phyloP scores from a whole-genome alignment of 1,140 invertebrate genomes.

The Euwallacea fornicatus region DNA sequence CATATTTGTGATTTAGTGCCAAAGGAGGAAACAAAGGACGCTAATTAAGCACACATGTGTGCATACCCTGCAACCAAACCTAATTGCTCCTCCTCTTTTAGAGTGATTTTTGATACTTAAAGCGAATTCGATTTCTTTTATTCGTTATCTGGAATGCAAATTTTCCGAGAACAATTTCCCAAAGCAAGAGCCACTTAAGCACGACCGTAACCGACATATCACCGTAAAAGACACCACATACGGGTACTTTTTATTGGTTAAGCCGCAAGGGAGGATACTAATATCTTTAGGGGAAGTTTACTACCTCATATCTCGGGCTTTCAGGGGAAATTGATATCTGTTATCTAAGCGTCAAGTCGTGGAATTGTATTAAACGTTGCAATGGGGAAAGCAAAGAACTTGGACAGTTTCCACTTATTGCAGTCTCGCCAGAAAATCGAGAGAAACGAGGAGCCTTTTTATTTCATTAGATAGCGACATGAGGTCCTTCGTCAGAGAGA shows the following conservation, averaged over 20 bases:
- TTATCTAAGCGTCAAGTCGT: constrained; percentile 37
- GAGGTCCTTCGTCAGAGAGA: neutral
- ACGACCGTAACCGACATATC: constrained; percentile 12
- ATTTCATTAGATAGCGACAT: constrained; percentile 25
- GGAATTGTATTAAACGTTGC: constrained; percentile 35
- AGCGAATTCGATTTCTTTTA: no score
- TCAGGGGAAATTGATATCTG: constrained; percentile 35
- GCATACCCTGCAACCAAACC: neutral
- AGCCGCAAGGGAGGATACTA: constrained; percentile 20
- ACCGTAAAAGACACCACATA: constrained; percentile 26
- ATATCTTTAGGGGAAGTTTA: constrained; percentile 32
- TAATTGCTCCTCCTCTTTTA: no score
- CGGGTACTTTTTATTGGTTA: constrained; percentile 31
- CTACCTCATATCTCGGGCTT: constrained; percentile 22
- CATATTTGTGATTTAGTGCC: constrained; percentile 9
- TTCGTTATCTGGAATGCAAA: no score
- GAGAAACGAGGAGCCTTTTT: constrained; percentile 17
- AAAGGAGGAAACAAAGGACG: neutral
- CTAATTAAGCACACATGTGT: neutral
- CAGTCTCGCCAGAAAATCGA: neutral
- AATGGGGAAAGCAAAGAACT: constrained; percentile 6
- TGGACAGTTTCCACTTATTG: no score
- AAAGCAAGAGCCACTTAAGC: neutral
- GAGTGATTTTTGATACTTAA: no score
- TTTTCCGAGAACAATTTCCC: no score